Evolutionary conservation across 2,888 invertebrate species (phyloP), one percentile per base, ranked within the genome.

Genomic region (Orchestes rusci): DNA sequence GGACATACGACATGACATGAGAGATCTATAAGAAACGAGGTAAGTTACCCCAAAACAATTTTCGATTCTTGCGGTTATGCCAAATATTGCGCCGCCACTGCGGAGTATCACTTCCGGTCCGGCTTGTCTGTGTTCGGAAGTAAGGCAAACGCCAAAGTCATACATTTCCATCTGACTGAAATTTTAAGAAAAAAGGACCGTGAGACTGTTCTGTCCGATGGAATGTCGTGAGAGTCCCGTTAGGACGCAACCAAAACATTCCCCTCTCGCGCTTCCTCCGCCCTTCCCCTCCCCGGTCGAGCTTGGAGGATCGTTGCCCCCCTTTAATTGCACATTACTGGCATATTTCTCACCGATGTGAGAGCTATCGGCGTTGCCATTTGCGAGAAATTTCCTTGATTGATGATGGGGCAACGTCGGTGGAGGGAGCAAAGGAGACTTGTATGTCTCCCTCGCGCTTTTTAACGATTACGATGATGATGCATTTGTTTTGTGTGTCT

Each of bases 211-310:
- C 52, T 49, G 52, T 53, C 51, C 52, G 53, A 52, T 58, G 62
- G 62, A 62, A 63, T 64, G 62, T 59, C 58, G 60, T 58, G 59
- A 56, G 54, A 59, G 58, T 59, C 58, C 62, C 62, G 62, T 63
- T 62, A 61, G 51, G 32, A 55, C 53, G 55, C 56, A 58, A 59
- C 60, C 60, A 59, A 59, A 60, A 59, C 59, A 59, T 52, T 51
- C 40, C 42, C 46, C 51, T 40, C 48, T 41, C 39, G 29, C 23
- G 33, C 16, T 36, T 13, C 34, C 17, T 17, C 1, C 34, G 7
- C 36, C 5, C 36, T 23, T 10, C n/a, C 36, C 36, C 13, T 15
- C 23, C 36, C 4, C 17, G 13, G 12, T 36, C 8, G 15, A 10
- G 36, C 23, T 19, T 29, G n/a, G 7, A 34, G n/a, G 40, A 37